Base-by-base conservation (phyloP, 2,888 invertebrate genomes). In the Muscina levida region DNA sequence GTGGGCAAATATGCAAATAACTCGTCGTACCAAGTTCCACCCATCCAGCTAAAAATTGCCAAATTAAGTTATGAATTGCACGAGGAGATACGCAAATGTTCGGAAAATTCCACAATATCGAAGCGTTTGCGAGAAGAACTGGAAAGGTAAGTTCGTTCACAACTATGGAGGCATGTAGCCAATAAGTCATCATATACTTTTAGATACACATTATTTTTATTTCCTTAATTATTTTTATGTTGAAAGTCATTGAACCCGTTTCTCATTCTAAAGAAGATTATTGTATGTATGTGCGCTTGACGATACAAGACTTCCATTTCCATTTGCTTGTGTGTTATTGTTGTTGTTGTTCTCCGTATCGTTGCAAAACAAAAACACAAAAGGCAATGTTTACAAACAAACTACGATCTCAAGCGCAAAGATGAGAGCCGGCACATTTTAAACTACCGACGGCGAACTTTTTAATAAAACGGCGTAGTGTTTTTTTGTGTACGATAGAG, bases 41-140 rank as follows among this genome's bases (percentile, higher is more conserved):
- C 83, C 5, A 72, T 85, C 39, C 83, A 85, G 31, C 71, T 84
- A 0, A 89, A 87, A 83, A 86, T 89, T 31, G 84, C 86, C 13
- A 89, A 87, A 83, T 84, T 89, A 2, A 88, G 87, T 80, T 87
- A 87, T 83, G 88, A 88, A 37, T 85, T 89, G 22, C 86, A 90
- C 51, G 89, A 89, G 72, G 89, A 90, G 82, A 89, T 89, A 71
- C 89, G 89, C 71, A 86, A 86, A 56, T 88, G 88, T 74, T 82
- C 83, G 19, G 89, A 89, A 79, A 88, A 88, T 26, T 87, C 87
- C 11, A 83, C 85, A 42, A 83, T 90, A 67, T 85, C 89, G 24
- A 87, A 88, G 73, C 83, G 85, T 42, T 74, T 90, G 53, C 87
- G 88, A 65, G 86, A 88, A 48, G 89, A 89, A 78, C 84, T 90